Conservation (phyloP, 2,113 vertebrate species). For the Leucopsar rothschildi region DNA sequence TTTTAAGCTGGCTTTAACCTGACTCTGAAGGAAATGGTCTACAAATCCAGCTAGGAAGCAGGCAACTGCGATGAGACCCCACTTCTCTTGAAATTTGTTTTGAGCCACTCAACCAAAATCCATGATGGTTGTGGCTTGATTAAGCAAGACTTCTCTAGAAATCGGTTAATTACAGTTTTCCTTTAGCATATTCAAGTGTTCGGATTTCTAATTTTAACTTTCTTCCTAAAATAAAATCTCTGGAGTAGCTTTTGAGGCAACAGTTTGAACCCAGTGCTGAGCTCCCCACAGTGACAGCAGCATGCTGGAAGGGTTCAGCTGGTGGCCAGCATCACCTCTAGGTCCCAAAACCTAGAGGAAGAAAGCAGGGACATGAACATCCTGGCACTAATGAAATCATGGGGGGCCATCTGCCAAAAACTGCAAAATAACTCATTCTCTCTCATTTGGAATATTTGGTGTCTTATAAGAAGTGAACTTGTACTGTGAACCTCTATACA, state of each 20-base stretch:
- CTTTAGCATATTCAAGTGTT: background rate
- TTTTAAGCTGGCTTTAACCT: slow-evolving; percentile 45
- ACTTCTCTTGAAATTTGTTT: background rate
- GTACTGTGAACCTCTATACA: background rate
- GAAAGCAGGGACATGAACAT: accelerated
- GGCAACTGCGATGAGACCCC: accelerated
- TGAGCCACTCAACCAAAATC: background rate
- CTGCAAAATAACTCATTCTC: background rate
- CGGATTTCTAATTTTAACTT: background rate
- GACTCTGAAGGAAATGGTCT: slow-evolving; percentile 18
- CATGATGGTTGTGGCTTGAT: background rate
- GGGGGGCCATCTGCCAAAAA: background rate
- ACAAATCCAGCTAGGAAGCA: slow-evolving; percentile 14
- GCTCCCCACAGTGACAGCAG: accelerated
- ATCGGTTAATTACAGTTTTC: background rate
- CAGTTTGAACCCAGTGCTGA: background rate
- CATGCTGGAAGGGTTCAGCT: background rate
- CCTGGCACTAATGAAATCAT: background rate
- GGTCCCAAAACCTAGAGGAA: background rate
- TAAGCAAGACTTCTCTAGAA: background rate
- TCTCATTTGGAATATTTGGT: background rate
- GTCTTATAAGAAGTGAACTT: background rate
- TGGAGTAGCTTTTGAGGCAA: background rate
- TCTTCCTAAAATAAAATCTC: background rate
- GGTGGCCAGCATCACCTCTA: background rate